phyloP scores from a whole-genome alignment of 2,113 vertebrate genomes.

The Otus sunia region DNA sequence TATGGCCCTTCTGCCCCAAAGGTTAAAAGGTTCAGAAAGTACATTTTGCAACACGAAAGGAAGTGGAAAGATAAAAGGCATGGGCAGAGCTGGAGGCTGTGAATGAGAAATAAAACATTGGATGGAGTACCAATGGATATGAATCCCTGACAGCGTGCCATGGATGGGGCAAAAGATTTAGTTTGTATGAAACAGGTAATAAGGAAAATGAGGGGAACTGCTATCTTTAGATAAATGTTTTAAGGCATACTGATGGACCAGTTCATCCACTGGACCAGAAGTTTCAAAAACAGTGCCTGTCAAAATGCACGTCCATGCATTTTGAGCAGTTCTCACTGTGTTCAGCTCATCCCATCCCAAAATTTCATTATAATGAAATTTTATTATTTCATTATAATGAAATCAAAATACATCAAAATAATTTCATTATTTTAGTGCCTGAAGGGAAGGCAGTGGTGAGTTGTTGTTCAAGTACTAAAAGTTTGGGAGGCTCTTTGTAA shows the following conservation, averaged over 20 bases:
- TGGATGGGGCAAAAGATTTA: not conserved
- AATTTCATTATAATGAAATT: not conserved
- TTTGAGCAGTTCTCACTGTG: rapidly evolving
- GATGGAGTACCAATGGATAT: not conserved
- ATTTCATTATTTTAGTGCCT: not conserved
- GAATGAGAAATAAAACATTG: not conserved
- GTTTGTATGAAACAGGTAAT: not conserved
- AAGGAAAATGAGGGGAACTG: not conserved
- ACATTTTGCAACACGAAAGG: not conserved
- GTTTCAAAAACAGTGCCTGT: not conserved
- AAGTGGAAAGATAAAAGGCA: not conserved
- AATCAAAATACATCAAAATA: not conserved
- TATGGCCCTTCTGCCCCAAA: not conserved
- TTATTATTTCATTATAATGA: not conserved
- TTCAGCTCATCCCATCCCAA: not conserved
- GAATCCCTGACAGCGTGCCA: not conserved
- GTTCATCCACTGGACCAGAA: not conserved
- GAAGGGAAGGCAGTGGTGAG: not conserved
- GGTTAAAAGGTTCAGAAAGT: not conserved
- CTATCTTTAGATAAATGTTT: not conserved
- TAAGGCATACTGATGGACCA: not conserved
- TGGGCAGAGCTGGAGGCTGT: not conserved
- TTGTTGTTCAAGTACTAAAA: not conserved
- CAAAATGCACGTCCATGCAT: not conserved
- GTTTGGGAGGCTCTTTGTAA: not conserved